These are phyloP conservation scores for Platysteira castanea DNA, from an alignment of 2,113 vertebrate genomes.

Conservation along the genomic window DNA sequence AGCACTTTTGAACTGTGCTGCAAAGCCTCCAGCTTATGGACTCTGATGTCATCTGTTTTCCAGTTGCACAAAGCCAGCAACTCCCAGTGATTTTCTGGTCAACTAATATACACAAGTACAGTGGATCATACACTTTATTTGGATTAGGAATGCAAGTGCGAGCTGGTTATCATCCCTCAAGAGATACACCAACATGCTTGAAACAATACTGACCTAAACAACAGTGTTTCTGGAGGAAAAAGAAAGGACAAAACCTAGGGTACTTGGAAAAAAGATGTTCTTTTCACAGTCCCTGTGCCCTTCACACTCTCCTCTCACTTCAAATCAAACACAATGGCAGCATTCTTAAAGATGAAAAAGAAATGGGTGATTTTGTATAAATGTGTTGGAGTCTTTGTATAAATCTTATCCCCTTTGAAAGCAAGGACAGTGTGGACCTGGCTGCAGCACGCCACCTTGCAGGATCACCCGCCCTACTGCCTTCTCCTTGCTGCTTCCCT, in stretches of 20 bases:
- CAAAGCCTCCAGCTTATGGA: neutral
- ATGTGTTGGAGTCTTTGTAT: rapidly evolving
- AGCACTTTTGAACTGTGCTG: neutral
- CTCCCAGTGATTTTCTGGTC: neutral
- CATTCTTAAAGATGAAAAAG: neutral
- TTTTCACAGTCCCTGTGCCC: neutral
- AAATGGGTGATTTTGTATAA: neutral
- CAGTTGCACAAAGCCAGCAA: neutral
- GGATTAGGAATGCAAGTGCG: neutral
- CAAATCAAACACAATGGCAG: neutral
- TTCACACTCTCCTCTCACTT: neutral
- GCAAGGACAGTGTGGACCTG: rapidly evolving
- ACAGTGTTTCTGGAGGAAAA: neutral
- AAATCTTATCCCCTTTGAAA: neutral
- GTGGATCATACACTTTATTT: neutral
- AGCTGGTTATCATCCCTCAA: neutral
- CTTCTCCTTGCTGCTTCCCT: neutral
- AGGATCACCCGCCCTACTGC: neutral
- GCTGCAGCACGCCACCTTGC: neutral
- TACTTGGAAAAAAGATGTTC: neutral
- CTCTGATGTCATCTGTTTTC: neutral
- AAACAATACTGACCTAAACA: neutral
- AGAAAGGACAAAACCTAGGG: neutral
- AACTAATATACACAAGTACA: neutral
- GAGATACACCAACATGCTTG: neutral